These are phyloP conservation scores for Nineta flava DNA, from an alignment of 2,888 invertebrate species.

Conservation along the genomic window DNA sequence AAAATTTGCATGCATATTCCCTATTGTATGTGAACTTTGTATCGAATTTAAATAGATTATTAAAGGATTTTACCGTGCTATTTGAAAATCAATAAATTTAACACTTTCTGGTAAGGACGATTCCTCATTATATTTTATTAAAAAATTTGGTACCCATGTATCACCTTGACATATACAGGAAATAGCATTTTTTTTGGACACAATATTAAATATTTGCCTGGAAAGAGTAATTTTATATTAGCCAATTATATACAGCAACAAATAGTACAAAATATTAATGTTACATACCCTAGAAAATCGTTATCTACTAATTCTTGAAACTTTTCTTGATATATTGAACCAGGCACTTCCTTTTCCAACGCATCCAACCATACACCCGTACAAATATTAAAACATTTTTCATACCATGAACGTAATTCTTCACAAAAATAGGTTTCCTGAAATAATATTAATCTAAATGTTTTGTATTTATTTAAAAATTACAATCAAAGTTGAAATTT, in stretches of 20 bases:
- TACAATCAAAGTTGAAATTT: constrained; percentile 2
- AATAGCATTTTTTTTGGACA: constrained; percentile 17
- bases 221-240: constrained; percentile 4
- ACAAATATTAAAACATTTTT: constrained; percentile 33
- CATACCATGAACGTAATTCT: constrained; percentile 38
- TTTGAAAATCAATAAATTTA: constrained; percentile 54
- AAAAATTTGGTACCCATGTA: constrained; percentile 60
- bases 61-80: constrained; percentile 28
- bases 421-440: constrained; percentile 42
- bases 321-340: constrained; percentile 37
- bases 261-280: background rate
- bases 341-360: constrained; percentile 43
- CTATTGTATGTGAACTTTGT: no score
- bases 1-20: no score
- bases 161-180: constrained; percentile 54
- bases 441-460: constrained; percentile 1
- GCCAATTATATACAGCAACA: background rate
- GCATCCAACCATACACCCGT: constrained; percentile 42
- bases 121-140: constrained; percentile 30
- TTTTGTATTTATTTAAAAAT: constrained; percentile 7
- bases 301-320: constrained; percentile 35
- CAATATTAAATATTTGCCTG: constrained; percentile 5
- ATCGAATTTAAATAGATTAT: no score
- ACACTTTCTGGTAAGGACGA: constrained; percentile 26
- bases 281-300: constrained; percentile 30